A percentile compares a stretch with the other conserved stretches of the same genome.
These are phyloP conservation scores for Ecdyonurus torrentis DNA, from an alignment of 2,888 invertebrate species.

Conservation along the genomic window DNA sequence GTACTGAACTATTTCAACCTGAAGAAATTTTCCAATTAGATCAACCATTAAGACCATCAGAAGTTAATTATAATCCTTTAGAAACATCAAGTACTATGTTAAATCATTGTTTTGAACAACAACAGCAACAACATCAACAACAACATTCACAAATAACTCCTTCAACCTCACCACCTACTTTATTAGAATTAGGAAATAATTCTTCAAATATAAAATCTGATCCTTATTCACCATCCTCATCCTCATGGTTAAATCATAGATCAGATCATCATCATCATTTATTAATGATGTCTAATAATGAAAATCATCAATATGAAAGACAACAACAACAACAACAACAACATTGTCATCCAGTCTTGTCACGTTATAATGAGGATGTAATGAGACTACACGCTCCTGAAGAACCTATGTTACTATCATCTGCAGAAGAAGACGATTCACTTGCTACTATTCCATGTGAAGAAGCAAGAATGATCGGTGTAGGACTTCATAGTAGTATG, in stretches of 20 bases:
- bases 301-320: neutral
- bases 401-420: neutral
- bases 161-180: neutral
- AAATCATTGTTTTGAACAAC: neutral
- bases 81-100: neutral
- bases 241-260: neutral
- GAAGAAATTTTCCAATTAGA: slow-evolving; percentile 63
- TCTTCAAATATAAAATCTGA: neutral
- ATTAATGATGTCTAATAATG: neutral
- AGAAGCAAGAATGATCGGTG: neutral
- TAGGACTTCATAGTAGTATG: neutral
- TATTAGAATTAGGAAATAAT: neutral
- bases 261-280: neutral
- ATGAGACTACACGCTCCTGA: neutral
- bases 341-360: neutral
- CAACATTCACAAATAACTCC: neutral
- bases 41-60: slow-evolving; percentile 36
- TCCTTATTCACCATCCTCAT: neutral
- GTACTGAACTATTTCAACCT: slow-evolving; percentile 44
- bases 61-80: neutral
- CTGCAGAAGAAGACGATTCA: neutral
- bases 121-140: neutral
- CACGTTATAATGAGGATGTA: neutral
- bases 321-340: neutral
- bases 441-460: neutral